Evolutionary conservation across 2,113 vertebrate species (phyloP).

Genomic region (Cacatua alba): DNA sequence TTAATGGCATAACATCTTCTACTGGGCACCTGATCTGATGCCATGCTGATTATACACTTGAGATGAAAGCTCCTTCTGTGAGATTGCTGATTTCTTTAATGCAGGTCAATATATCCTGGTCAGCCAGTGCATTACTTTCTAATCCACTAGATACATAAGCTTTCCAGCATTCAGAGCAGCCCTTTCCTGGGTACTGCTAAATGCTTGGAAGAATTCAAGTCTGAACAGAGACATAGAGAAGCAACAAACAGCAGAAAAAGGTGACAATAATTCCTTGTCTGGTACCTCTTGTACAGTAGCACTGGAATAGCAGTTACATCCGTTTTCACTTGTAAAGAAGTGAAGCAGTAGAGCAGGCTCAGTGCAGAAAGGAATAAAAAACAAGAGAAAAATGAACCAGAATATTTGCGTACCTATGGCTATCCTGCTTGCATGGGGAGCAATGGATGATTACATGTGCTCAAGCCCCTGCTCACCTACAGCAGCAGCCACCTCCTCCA

Average conservation of each 20-base stretch:
- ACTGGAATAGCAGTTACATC: neutral
- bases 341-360: neutral
- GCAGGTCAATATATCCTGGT: neutral
- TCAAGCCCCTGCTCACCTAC: neutral
- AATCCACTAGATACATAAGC: neutral
- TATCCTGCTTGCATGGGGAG: neutral
- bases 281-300: neutral
- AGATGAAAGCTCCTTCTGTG: neutral
- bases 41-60: neutral
- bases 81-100: neutral
- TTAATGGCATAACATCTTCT: neutral
- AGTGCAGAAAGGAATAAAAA: neutral
- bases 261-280: neutral
- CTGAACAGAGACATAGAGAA: neutral
- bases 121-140: neutral
- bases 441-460: fast-evolving
- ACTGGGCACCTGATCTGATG: neutral
- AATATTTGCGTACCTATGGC: no score
- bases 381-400: neutral
- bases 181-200: neutral
- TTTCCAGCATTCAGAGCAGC: neutral
- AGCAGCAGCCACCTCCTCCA: neutral
- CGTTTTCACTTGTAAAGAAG: neutral
- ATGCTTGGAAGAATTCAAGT: neutral
- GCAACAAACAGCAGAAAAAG: neutral